Conservation (phyloP, 2,113 vertebrate species). For the Oryctolagus cuniculus region mOryCun1.1 NC_091434.1:152460001-152460500, state of each 20-base stretch:
- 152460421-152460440: not conserved
- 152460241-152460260: not conserved
- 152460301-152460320: not conserved
- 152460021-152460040: too few species aligned
- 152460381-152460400: not conserved
- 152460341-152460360: not conserved
- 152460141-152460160: not conserved
- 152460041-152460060: too few species aligned
- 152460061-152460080: too few species aligned
- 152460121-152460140: not conserved
- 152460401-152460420: slow-evolving; percentile 34
- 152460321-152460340: not conserved
- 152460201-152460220: not conserved
- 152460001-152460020: too few species aligned
- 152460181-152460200: not conserved
- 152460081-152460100: too few species aligned
- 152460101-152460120: not conserved
- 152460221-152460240: not conserved
- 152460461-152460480: slow-evolving; percentile 21
- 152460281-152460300: not conserved
- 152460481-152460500: slow-evolving; percentile 28
- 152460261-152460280: not conserved
- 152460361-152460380: not conserved
- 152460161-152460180: not conserved
- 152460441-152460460: not conserved